Percentiles rank a stretch among this genome's conserved stretches.
phyloP scores from a whole-genome alignment of 1,140 invertebrate species.

The Brachionus sp. region DNA sequence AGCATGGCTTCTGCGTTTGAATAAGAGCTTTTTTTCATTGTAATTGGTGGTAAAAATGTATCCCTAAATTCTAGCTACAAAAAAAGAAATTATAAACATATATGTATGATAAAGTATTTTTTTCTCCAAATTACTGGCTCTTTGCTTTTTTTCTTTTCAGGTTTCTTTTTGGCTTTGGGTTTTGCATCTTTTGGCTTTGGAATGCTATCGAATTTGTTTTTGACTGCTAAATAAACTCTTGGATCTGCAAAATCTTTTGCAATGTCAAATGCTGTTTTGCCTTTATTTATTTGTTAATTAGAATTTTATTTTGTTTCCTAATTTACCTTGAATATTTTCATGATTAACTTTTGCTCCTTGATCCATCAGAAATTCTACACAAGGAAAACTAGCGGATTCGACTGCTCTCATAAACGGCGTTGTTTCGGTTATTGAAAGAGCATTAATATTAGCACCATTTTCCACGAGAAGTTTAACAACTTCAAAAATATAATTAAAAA shows the following conservation, averaged over 20 bases:
- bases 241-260: conserved; percentile 56
- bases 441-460: conserved; percentile 54
- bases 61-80: conserved; percentile 17
- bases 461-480: conserved; percentile 45
- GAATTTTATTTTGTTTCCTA: background rate
- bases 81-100: background rate
- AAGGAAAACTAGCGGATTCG: conserved; percentile 55
- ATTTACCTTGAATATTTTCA: conserved; percentile 55
- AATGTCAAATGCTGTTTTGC: conserved; percentile 53
- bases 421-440: conserved; percentile 56
- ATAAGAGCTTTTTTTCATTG: conserved; percentile 54
- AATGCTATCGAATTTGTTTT: conserved; percentile 55
- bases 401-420: conserved; percentile 60
- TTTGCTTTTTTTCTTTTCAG: conserved; percentile 49
- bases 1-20: conserved; percentile 53
- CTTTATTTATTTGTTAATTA: background rate
- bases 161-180: conserved; percentile 49
- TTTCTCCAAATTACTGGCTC: conserved; percentile 17
- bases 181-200: conserved; percentile 52
- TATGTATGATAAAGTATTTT: background rate
- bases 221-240: conserved; percentile 53
- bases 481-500: background rate
- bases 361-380: conserved; percentile 56
- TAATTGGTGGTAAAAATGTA: conserved; percentile 36
- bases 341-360: conserved; percentile 57